Conservation (phyloP, 2,888 invertebrate species). For the Drosophila macrospina region DNA sequence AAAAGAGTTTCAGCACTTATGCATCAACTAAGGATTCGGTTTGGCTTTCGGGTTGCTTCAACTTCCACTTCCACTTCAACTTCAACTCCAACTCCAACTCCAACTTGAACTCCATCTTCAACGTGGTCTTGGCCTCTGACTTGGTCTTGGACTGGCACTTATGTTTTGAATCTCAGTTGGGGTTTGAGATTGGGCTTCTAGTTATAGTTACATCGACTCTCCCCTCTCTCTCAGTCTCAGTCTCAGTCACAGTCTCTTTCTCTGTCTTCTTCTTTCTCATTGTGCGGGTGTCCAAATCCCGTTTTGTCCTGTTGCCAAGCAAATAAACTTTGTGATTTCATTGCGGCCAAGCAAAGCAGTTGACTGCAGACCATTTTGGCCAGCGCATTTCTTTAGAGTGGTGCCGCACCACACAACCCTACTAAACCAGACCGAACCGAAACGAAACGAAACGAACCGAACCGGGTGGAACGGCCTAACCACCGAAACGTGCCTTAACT, state of each 20-base stretch:
- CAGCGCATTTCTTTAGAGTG: constrained; percentile 1
- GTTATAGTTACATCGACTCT: not conserved
- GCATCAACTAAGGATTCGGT: constrained; percentile 25
- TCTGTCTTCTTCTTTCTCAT: not conserved
- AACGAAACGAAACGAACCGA: not conserved
- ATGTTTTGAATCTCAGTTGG: constrained; percentile 5
- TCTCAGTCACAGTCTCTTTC: constrained; percentile 1
- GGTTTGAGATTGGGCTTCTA: constrained; percentile 10
- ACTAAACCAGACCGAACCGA: no score
- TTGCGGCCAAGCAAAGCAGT: constrained; percentile 64
- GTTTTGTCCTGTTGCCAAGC: constrained; percentile 26
- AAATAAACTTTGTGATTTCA: constrained; percentile 73
- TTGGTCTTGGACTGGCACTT: constrained; percentile 1
- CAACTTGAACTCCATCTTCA: no score
- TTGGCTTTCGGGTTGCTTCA: constrained; percentile 8
- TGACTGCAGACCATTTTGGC: constrained; percentile 48
- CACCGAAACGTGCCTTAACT: constrained; percentile 79
- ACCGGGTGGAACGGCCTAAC: constrained; percentile 51
- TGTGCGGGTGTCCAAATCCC: constrained; percentile 12
- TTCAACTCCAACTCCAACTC: constrained; percentile 1
- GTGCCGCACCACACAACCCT: not conserved
- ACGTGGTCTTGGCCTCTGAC: not conserved
- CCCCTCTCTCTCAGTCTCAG: not conserved
- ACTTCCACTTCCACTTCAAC: not conserved
- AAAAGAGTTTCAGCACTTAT: constrained; percentile 49